Base-by-base conservation (phyloP, 2,797 vertebrate genomes). In the Xenentodon cancila region DNA sequence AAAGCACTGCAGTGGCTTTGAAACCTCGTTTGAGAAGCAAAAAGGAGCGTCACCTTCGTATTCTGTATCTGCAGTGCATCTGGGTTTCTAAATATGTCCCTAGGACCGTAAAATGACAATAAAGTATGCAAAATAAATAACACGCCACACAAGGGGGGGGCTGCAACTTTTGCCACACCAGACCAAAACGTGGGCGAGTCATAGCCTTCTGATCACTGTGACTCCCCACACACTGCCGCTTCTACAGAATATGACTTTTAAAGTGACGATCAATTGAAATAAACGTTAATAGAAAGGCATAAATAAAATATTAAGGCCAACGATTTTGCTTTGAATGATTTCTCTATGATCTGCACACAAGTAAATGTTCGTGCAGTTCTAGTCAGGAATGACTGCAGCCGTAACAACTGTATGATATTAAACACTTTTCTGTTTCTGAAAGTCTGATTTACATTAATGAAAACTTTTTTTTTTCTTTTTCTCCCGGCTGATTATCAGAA, bases 11-110 rank as follows among this genome's bases (percentile, higher is more conserved):
- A 69, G 71, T 7, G 51, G 76, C 85, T 91, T 89, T 89, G 79
- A 90, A 92, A 89, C 82, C 77, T 88, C 76, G 88, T 82, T 88
- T 13, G 82, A 84, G 73, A 63, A 71, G 65, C 62, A 65, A 78
- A 65, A 78, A 57, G 73, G 60, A 75, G 59, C 53, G 52, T 18
- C 8, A 52, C 34, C 59, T 84, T 54, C 84, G 87, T 25, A 89
- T 88, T 84, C 60, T 88, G 69, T 82, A 87, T 89, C 88, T 81
- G 60, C 51, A 70, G 82, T 82, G 64, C 82, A 86, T 86, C 81
- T 66, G 61, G 3, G 55, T 76, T 58, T 59, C 53, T 49, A 51
- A 32, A 32, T 32, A 32, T 32, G 32, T 32, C 32, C 7, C 32
- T 32, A 6, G 2, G 32, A 32, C 32, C 9, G 9, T 32, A 32